These are phyloP conservation scores for Drosophila helvetica DNA, from an alignment of 2,888 invertebrate species.

Conservation along the genomic window DNA sequence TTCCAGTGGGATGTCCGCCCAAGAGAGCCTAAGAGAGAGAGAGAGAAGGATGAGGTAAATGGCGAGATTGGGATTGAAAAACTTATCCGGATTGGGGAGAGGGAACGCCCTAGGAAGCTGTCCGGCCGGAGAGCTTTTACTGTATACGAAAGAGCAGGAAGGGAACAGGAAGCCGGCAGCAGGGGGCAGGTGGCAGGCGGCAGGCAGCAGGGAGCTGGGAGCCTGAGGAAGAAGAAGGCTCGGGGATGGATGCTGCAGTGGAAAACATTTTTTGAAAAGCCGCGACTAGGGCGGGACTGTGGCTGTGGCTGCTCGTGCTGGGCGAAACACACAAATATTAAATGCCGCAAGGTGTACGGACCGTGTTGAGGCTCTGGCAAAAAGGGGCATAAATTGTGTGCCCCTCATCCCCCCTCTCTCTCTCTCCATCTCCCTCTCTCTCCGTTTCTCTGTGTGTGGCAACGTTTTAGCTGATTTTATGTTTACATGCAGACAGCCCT, in stretches of 20 bases:
- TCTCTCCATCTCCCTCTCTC: conserved; percentile 10
- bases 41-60: not conserved
- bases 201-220: not conserved
- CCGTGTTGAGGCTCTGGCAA: conserved; percentile 64
- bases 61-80: not conserved
- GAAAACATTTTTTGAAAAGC: conserved; percentile 58
- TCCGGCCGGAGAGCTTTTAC: not conserved
- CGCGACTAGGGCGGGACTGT: conserved; percentile 1
- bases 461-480: conserved; percentile 75
- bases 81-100: not conserved
- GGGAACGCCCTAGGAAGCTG: not conserved
- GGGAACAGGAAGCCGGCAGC: no score
- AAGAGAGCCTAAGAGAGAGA: not conserved
- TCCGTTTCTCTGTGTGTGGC: conserved; percentile 40
- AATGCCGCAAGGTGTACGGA: conserved; percentile 78
- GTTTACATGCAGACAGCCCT: conserved; percentile 56
- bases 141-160: not conserved
- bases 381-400: conserved; percentile 65
- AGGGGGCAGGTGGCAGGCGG: not conserved
- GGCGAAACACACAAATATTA: conserved; percentile 73
- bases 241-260: conserved; percentile 53
- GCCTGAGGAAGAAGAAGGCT: not conserved
- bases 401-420: conserved; percentile 14
- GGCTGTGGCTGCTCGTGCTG: conserved; percentile 23
- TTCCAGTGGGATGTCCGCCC: not conserved